Conservation (phyloP, 2,113 vertebrate species). For the Syrrhaptes paradoxus region DNA sequence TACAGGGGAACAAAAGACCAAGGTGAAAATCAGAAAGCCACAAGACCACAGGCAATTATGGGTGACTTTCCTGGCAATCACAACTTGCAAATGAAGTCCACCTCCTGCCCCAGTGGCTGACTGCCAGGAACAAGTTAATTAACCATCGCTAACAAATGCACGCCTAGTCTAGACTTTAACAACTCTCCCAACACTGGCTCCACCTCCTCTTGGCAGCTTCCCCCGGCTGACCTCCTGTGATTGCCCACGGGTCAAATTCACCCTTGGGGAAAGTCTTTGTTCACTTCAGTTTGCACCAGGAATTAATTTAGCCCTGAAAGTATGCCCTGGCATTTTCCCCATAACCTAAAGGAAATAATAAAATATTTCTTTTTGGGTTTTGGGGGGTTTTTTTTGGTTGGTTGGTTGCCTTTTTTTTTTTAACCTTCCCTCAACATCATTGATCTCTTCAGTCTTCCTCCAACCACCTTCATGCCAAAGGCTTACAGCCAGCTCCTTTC, state of each 20-base stretch:
- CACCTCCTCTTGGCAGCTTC: slow-evolving; percentile 19
- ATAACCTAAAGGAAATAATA: not conserved
- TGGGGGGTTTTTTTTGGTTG: too few species aligned
- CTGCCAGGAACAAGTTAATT: slow-evolving; percentile 57
- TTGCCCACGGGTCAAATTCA: not conserved
- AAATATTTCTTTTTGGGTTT: not conserved
- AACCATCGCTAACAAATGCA: slow-evolving; percentile 31
- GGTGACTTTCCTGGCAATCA: slow-evolving; percentile 24
- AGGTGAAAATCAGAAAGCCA: not conserved
- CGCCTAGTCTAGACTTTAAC: not conserved
- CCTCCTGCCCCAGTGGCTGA: slow-evolving; percentile 21
- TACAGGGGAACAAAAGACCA: not conserved
- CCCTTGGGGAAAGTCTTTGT: not conserved
- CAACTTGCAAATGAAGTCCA: slow-evolving; percentile 12
- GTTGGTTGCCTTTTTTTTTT: not conserved
- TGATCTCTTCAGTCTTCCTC: not conserved
- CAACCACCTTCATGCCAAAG: not conserved
- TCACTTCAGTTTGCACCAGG: not conserved
- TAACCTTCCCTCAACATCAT: not conserved
- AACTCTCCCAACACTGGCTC: not conserved
- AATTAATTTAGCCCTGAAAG: not conserved
- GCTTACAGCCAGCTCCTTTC: not conserved
- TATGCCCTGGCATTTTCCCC: not conserved
- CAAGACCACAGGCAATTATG: not conserved
- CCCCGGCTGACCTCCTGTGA: not conserved